phyloP scores from a whole-genome alignment of 2,113 vertebrate genomes.

The Gymnorhina tibicen region DNA sequence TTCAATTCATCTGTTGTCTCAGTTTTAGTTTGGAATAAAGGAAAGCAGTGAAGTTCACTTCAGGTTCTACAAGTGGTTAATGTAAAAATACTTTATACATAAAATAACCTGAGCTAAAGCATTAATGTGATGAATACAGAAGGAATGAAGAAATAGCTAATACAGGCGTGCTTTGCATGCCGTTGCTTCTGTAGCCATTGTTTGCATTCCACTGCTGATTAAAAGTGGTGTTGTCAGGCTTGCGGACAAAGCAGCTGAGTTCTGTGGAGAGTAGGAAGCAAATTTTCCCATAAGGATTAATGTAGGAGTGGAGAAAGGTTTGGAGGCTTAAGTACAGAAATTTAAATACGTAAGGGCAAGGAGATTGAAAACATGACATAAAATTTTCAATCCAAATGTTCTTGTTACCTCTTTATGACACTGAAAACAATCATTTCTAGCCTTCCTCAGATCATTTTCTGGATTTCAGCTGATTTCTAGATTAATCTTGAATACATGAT shows the following conservation, averaged over 20 bases:
- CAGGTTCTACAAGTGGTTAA: neutral
- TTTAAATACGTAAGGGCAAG: neutral
- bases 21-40: neutral
- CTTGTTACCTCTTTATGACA: neutral
- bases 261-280: neutral
- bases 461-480: neutral
- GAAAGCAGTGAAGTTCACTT: neutral
- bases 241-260: neutral
- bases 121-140: neutral
- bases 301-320: neutral
- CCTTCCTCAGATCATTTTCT: neutral
- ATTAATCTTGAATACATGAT: neutral
- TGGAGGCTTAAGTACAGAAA: neutral
- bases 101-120: neutral
- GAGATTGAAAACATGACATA: neutral
- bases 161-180: neutral
- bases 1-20: neutral
- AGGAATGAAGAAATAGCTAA: neutral
- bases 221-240: neutral
- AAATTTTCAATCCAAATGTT: neutral
- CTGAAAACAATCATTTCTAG: neutral
- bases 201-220: constrained; percentile 45
- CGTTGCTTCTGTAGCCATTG: neutral
- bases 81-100: neutral
- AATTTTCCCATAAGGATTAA: neutral